Evolutionary conservation across 2,888 invertebrate species (phyloP), one percentile per base, ranked within the genome.

Genomic region (Netelia melanura): DNA sequence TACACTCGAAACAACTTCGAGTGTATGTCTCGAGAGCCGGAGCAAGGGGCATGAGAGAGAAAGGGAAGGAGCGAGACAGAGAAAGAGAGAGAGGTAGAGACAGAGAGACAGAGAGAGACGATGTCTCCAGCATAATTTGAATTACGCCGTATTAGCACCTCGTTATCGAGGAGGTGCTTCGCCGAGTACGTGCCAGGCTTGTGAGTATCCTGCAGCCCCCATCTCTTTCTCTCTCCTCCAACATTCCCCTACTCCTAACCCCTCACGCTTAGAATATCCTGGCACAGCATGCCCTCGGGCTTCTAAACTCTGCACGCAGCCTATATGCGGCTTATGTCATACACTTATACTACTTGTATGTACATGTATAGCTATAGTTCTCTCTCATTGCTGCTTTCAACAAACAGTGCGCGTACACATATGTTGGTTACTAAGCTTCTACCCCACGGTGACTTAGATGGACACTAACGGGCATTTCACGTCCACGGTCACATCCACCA

Each of bases 121-220:
- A n/a, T 30, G 77, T 68, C 62, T 43, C 64, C 48, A 43, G 68
- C 77, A 52, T 77, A 74, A 84, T 84, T 81, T 84, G 84, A 81
- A 84, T 84, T 81, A 84, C 78, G 78, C 68, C 74, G 64, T 84
- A 84, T 84, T 84, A 84, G 84, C 84, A 81, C 84, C 84, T 84
- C 81, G 81, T 84, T 84, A 84, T 84, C 81, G 56, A 71, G 56
- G 74, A 77, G 72, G 17, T 54, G 68, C 81, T 84, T 64, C 30
- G 81, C 65, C 38, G 77, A 74, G 76, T 84, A 84, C 84, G 81
- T 84, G 84, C 72, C 71, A 11, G 64, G 74, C 17, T 72, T 61
- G 58, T 58, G 72, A 67, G 44, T 76, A 80, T 64, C 71, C 65
- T 48, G 17, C 62, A 56, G 56, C 5, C 62, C n/a, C 58, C 21